A percentile compares a stretch with the other conserved stretches of the same genome.
Evolutionary conservation across 2,797 vertebrate species (phyloP).

Genomic region (Podarcis siculus): DNA sequence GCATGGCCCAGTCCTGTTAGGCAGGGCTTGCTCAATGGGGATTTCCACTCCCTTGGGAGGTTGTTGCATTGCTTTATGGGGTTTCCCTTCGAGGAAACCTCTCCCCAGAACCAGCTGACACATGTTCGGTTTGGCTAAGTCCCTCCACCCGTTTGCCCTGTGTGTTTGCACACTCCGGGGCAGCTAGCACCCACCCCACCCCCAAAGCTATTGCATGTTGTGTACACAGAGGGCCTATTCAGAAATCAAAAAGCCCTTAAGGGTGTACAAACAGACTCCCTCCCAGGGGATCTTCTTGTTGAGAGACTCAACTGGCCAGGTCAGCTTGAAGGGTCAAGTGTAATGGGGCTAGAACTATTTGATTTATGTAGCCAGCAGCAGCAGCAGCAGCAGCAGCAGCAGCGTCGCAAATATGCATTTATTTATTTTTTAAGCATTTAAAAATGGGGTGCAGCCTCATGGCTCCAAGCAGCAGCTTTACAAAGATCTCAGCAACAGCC

Average conservation of each 20-base stretch:
- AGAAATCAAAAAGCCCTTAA: constrained; percentile 49
- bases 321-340: constrained; percentile 41
- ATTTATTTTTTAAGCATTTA: too few relatives aligned
- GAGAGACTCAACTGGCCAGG: constrained; percentile 42
- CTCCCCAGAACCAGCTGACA: constrained; percentile 23
- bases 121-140: not conserved
- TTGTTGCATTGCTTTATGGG: constrained; percentile 10
- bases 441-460: not conserved
- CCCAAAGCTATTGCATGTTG: not conserved
- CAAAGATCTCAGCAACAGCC: not conserved
- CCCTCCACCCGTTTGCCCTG: not conserved
- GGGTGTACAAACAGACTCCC: accelerated
- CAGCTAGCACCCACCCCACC: not conserved
- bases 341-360: constrained; percentile 23
- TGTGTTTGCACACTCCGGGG: constrained; percentile 12
- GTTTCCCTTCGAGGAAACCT: constrained; percentile 6
- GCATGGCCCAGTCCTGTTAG: constrained; percentile 33
- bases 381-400: not conserved
- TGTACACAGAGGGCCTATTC: not conserved
- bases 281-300: constrained; percentile 36
- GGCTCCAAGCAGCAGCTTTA: not conserved
- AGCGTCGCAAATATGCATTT: not conserved
- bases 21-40: constrained; percentile 32
- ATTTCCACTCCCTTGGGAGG: constrained; percentile 44
- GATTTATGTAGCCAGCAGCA: not conserved